phyloP scores from a whole-genome alignment of 2,113 vertebrate species.

The Varanus salvator region DNA sequence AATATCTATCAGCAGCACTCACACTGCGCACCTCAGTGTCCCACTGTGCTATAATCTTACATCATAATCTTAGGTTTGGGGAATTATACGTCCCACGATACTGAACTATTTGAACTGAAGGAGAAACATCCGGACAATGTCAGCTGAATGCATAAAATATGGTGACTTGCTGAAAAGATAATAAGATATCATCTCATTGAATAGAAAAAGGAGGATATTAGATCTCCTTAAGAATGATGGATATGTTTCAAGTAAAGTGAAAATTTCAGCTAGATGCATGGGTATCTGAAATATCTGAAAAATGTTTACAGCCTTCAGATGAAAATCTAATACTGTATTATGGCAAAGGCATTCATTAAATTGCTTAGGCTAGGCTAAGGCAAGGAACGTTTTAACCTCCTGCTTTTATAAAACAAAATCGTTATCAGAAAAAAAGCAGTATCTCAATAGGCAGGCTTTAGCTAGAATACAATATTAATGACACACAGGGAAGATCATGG shows the following conservation, averaged over 20 bases:
- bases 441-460: not conserved
- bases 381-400: conserved; percentile 44
- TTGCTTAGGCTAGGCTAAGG: conserved; percentile 56
- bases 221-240: conserved; percentile 59
- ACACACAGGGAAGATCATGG: not conserved
- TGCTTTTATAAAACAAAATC: conserved; percentile 44
- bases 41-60: not conserved
- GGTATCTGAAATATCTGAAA: conserved; percentile 56
- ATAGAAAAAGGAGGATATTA: conserved; percentile 45
- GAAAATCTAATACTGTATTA: conserved; percentile 57
- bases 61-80: not conserved
- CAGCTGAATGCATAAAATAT: conserved; percentile 58
- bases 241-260: conserved; percentile 43
- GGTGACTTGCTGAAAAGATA: conserved; percentile 56
- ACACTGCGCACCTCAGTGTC: conserved; percentile 14
- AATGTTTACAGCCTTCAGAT: conserved; percentile 54
- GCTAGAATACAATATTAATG: not conserved
- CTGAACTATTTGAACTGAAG: not conserved
- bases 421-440: not conserved
- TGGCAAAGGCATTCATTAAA: conserved; percentile 56
- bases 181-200: conserved; percentile 62
- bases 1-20: conserved; percentile 45
- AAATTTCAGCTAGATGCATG: conserved; percentile 47
- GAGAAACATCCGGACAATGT: conserved; percentile 61
- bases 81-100: conserved; percentile 41